These are phyloP conservation scores for Bostrychus sinensis DNA, from an alignment of 2,113 vertebrate genomes.

Conservation along the genomic window DNA sequence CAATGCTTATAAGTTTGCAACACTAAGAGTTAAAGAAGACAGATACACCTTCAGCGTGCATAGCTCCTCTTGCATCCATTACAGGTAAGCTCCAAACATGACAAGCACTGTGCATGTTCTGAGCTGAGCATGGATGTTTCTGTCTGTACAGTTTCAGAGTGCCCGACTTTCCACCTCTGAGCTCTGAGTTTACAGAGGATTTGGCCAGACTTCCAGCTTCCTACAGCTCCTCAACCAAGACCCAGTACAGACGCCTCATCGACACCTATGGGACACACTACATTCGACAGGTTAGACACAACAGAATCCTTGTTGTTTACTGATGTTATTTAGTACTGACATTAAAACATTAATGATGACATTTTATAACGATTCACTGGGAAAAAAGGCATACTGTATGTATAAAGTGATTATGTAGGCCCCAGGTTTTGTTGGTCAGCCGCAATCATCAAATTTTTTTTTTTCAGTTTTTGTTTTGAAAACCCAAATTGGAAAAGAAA, in stretches of 20 bases:
- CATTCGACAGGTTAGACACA: constrained; percentile 47
- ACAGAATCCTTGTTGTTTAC: no score
- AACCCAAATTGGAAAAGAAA: no score
- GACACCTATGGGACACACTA: constrained; percentile 68
- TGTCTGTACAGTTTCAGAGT: constrained; percentile 13
- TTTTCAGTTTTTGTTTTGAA: no score
- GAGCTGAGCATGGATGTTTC: no score
- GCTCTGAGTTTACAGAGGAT: constrained; percentile 27
- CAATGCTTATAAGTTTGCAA: not conserved
- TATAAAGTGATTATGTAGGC: no score
- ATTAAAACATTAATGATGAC: no score
- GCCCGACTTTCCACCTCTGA: constrained; percentile 17
- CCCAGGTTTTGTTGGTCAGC: no score
- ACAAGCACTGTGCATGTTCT: no score
- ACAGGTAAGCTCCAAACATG: constrained; percentile 39
- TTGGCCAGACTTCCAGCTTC: constrained; percentile 31
- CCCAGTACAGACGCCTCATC: constrained; percentile 43
- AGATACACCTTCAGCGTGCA: constrained; percentile 28
- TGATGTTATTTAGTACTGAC: no score
- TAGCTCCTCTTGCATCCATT: constrained; percentile 21
- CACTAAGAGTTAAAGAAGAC: constrained; percentile 9
- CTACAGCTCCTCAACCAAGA: constrained; percentile 12
- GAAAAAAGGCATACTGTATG: no score
- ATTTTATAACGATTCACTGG: no score
- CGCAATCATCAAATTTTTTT: no score